Evolutionary conservation across 2,888 invertebrate genomes (phyloP), one percentile per base, ranked within the genome.

Genomic region (Oscheius sp.): DNA sequence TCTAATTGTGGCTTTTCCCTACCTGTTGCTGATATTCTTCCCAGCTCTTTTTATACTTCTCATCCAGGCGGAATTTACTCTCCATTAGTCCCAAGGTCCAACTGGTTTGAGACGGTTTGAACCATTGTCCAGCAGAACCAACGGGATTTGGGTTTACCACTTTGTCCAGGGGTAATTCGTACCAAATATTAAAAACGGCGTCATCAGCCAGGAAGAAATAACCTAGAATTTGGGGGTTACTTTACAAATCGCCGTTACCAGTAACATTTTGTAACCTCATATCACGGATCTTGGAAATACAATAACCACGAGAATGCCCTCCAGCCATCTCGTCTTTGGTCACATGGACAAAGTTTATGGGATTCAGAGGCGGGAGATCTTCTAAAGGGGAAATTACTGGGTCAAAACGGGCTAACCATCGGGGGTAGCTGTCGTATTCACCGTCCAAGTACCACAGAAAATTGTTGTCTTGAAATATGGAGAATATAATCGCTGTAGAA

Each of bases 161-260:
- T 1, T 23, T 23, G 29, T 69, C 25, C 9, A 45, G n/a, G 13
- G 56, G 56, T 21, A 58, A 13, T 1, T 45, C 16, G n/a, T 61
- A 23, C 71, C 71, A 71, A 35, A 61, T 18, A n/a, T n/a, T n/a
- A n/a, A n/a, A n/a, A n/a, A n/a, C n/a, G n/a, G n/a, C n/a, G n/a
- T n/a, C n/a, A n/a, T 71, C 71, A 9, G 59, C 13, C 6, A 71
- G 29, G 25, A 71, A 46, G n/a, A 41, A 59, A 29, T 71, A 71
- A 23, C 71, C 71, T 71, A 35, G 18, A 70, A 7, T 23, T 16
- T 45, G n/a, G n/a, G n/a, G n/a, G n/a, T n/a, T n/a, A n/a, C n/a
- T n/a, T n/a, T n/a, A n/a, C n/a, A n/a, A n/a, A n/a, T 23, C 2
- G 6, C 23, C 45, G 9, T 49, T 29, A 68, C 68, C 55, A 3